Evolutionary conservation across 2,797 vertebrate species (phyloP).

Genomic region (Allobates femoralis): DNA sequence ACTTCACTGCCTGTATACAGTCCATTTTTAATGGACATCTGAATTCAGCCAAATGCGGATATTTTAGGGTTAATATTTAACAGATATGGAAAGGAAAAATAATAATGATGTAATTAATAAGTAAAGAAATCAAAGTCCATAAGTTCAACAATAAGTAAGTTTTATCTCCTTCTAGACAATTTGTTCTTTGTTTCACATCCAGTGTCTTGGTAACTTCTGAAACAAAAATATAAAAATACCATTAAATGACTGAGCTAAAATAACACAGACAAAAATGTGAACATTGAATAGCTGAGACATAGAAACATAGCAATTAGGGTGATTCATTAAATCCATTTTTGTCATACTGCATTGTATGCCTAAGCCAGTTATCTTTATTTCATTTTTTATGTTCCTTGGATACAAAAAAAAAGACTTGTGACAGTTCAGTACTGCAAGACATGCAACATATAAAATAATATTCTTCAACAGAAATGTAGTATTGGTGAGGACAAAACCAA

Average conservation of each 20-base stretch:
- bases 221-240: background rate
- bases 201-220: background rate
- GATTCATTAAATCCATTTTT: slow-evolving; percentile 44
- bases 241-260: slow-evolving; percentile 12
- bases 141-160: background rate
- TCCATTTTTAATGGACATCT: no score
- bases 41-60: background rate
- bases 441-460: background rate
- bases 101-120: no score
- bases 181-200: background rate
- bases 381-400: slow-evolving; percentile 28
- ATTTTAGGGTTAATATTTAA: no score
- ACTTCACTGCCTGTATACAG: no score
- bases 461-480: background rate
- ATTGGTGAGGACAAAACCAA: background rate
- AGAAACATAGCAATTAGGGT: slow-evolving; percentile 32
- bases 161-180: background rate
- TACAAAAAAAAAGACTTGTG: slow-evolving; percentile 6
- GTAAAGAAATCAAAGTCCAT: background rate
- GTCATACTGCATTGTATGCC: background rate
- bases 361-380: slow-evolving; percentile 8
- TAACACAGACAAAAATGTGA: background rate
- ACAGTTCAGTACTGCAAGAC: background rate
- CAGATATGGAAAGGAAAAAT: no score
- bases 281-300: slow-evolving; percentile 7